Evolutionary conservation across 2,888 invertebrate genomes (phyloP).

Genomic region (Synergus gifuensis): DNA sequence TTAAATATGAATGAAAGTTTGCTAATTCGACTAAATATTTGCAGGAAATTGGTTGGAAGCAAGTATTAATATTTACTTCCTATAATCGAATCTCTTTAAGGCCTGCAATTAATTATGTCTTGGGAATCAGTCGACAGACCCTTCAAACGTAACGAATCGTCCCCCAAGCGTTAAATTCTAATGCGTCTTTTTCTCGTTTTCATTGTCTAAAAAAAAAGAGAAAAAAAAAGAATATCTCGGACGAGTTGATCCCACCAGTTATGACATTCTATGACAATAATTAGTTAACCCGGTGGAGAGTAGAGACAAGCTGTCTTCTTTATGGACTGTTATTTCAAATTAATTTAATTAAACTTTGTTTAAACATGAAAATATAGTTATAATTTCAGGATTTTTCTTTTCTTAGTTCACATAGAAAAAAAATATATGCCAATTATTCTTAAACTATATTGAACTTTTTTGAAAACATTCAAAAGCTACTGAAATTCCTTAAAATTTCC

Average conservation of each 20-base stretch:
- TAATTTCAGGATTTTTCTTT: no score
- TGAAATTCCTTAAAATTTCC: no score
- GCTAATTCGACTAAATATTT: not conserved
- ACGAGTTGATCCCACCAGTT: constrained; percentile 26
- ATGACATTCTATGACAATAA: constrained; percentile 32
- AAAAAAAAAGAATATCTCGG: not conserved
- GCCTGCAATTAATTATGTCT: constrained; percentile 52
- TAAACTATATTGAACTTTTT: no score
- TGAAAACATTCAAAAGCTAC: no score
- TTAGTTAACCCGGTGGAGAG: constrained; percentile 11
- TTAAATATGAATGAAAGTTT: not conserved
- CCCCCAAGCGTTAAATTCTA: constrained; percentile 58
- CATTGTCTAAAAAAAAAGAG: not conserved
- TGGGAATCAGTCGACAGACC: constrained; percentile 41
- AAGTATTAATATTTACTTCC: not conserved
- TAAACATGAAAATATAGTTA: no score
- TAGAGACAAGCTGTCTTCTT: constrained; percentile 27
- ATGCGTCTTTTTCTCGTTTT: constrained; percentile 44
- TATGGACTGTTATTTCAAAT: constrained; percentile 40
- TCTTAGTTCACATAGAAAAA: no score
- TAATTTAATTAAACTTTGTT: no score
- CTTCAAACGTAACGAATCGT: constrained; percentile 55
- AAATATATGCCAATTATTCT: no score
- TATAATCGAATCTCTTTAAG: constrained; percentile 17
- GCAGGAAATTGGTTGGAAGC: not conserved